Conservation (phyloP, 2,888 invertebrate genomes). For the Nomada ferruginata region DNA sequence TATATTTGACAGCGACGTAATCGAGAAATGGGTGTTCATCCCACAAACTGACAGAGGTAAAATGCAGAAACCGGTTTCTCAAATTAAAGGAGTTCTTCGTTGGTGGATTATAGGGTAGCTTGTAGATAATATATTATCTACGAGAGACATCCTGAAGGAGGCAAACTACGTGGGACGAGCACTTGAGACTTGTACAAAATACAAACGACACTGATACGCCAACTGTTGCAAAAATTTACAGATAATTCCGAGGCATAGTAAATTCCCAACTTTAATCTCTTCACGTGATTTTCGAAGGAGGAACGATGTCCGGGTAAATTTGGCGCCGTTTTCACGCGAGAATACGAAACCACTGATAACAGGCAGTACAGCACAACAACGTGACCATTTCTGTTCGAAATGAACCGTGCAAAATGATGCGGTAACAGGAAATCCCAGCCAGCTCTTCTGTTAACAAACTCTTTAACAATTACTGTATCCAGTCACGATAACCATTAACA, state of each 20-base stretch:
- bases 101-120: not conserved
- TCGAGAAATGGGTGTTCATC: not conserved
- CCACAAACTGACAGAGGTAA: not conserved
- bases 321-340: not conserved
- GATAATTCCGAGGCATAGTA: too few relatives aligned
- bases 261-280: too few relatives aligned
- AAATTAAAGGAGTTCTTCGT: not conserved
- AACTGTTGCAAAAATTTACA: too few relatives aligned
- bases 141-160: not conserved
- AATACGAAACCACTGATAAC: not conserved
- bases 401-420: not conserved
- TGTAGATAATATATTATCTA: not conserved
- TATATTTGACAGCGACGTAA: not conserved
- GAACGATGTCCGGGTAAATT: too few relatives aligned
- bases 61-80: constrained; percentile 41
- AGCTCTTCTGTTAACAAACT: not conserved
- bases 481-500: too few relatives aligned
- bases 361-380: not conserved
- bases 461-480: too few relatives aligned
- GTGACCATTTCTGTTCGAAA: not conserved
- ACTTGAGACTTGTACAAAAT: too few relatives aligned
- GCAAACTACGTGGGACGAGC: too few relatives aligned
- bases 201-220: too few relatives aligned
- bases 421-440: constrained; percentile 4
- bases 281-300: too few relatives aligned